phyloP scores from a whole-genome alignment of 2,797 vertebrate species.

The Myotis pilosus region DNA sequence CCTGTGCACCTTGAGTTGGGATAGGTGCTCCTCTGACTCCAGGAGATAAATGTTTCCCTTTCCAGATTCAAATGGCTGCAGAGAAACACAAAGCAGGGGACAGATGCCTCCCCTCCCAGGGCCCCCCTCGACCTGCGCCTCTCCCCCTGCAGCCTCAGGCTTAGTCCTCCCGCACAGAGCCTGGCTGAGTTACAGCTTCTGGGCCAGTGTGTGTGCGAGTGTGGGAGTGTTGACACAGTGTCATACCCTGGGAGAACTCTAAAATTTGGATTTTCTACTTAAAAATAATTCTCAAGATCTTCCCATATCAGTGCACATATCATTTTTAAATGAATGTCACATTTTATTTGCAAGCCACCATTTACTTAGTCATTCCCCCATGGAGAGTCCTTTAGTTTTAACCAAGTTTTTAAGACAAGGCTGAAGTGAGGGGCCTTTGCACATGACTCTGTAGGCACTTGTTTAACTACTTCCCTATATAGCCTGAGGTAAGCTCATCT shows the following conservation, averaged over 20 bases:
- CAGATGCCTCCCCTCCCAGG: fast-evolving
- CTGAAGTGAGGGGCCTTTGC: neutral
- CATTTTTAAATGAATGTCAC: neutral
- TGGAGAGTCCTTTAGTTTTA: neutral
- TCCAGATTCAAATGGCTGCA: neutral
- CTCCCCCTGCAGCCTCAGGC: neutral
- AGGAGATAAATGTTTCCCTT: neutral
- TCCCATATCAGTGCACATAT: neutral
- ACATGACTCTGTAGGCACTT: neutral
- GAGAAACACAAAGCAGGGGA: neutral
- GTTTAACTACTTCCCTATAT: neutral
- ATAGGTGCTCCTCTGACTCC: neutral
- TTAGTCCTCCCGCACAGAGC: neutral
- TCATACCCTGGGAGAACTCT: neutral
- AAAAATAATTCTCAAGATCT: neutral
- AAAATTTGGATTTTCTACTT: neutral
- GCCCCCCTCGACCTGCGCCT: neutral
- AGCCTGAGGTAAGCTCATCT: neutral
- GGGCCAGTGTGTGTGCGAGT: fast-evolving
- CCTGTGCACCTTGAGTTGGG: neutral
- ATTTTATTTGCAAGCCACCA: neutral
- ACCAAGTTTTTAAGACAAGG: neutral
- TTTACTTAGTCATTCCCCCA: neutral
- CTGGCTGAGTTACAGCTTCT: neutral
- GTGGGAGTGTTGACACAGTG: neutral